These are phyloP conservation scores for Nothobranchius kuhntae DNA, from an alignment of 2,113 vertebrate genomes.

Conservation along the genomic window DNA sequence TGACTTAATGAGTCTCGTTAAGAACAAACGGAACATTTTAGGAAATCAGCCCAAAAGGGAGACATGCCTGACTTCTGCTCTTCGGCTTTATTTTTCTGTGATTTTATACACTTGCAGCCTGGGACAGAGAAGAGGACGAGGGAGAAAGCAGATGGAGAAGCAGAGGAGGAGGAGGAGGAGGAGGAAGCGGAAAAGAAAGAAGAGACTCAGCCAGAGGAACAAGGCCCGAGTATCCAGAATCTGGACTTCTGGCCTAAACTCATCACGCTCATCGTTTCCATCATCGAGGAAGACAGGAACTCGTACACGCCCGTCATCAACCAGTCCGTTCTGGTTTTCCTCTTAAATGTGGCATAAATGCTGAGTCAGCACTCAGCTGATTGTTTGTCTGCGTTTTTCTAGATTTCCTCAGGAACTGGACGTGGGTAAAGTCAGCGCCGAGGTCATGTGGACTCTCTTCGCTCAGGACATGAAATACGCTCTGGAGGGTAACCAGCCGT, in stretches of 20 bases:
- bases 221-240: conserved; percentile 92
- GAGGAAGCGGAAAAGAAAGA: conserved; percentile 78
- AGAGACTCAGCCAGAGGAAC: conserved; percentile 82
- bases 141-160: conserved; percentile 13
- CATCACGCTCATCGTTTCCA: conserved; percentile 97
- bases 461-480: conserved; percentile 98
- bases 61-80: not conserved
- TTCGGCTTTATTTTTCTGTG: too few relatives aligned
- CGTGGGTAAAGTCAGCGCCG: conserved; percentile 93
- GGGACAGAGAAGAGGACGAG: conserved; percentile 53
- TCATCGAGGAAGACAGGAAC: conserved; percentile 97
- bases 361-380: too few relatives aligned
- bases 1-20: too few relatives aligned
- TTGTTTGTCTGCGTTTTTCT: not conserved
- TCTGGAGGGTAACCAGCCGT: conserved; percentile 86
- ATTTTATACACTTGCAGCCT: conserved; percentile 20
- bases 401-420: conserved; percentile 93
- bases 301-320: conserved; percentile 92
- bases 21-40: too few relatives aligned
- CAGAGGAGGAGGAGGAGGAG: conserved; percentile 6
- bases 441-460: conserved; percentile 97
- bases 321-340: conserved; percentile 81
- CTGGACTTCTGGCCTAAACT: conserved; percentile 99
- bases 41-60: too few relatives aligned
- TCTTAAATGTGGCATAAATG: too few relatives aligned